phyloP scores from a whole-genome alignment of 2,797 vertebrate genomes.

The Ispidina picta region DNA sequence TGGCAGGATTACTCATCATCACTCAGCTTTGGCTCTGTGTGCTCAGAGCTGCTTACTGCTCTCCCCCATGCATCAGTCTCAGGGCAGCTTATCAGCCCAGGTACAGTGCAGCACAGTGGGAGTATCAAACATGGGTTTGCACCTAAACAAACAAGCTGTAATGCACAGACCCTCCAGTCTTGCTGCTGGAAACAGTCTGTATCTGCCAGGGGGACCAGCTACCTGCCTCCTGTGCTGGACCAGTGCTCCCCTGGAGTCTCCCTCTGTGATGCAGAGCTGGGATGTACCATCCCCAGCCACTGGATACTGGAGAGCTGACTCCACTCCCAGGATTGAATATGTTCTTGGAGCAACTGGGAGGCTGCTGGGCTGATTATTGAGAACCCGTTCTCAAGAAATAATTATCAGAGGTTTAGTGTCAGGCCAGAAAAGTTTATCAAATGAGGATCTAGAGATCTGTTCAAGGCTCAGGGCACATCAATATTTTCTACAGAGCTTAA shows the following conservation, averaged over 20 bases:
- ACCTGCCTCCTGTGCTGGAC: fast-evolving
- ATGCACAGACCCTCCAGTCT: background rate
- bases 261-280: fast-evolving
- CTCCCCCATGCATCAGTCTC: fast-evolving
- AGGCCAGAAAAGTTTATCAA: background rate
- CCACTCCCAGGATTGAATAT: background rate
- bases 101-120: fast-evolving
- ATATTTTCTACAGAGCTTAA: background rate
- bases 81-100: background rate
- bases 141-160: background rate
- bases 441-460: background rate
- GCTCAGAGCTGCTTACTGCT: background rate
- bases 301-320: background rate
- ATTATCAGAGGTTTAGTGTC: background rate
- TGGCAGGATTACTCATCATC: background rate
- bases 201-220: background rate
- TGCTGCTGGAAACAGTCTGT: background rate
- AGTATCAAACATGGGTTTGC: background rate
- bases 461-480: background rate
- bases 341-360: background rate
- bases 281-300: fast-evolving
- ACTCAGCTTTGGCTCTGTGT: background rate
- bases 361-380: background rate
- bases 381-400: background rate
- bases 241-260: fast-evolving